Conservation (phyloP, 1,140 invertebrate species). For the Brachionus plicatilis region DNA sequence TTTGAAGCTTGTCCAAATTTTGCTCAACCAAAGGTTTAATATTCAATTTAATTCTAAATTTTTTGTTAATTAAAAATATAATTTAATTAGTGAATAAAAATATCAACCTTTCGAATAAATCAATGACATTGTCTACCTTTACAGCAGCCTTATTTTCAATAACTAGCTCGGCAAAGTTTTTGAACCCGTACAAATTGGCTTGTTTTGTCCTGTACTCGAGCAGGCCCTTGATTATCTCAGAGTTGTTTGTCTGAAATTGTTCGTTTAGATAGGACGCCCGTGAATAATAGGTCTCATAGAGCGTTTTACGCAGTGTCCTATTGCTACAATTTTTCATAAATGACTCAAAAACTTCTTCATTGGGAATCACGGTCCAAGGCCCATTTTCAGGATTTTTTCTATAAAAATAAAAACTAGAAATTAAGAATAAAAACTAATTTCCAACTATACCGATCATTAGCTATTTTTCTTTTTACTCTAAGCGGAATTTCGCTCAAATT, state of each 20-base stretch:
- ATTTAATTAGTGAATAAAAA: neutral
- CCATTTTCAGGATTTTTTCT: constrained; percentile 56
- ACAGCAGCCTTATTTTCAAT: constrained; percentile 92
- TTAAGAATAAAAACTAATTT: constrained; percentile 23
- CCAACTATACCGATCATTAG: constrained; percentile 58
- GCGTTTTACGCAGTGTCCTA: constrained; percentile 68
- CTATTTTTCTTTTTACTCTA: constrained; percentile 64
- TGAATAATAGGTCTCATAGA: constrained; percentile 70
- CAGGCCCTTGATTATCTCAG: constrained; percentile 49
- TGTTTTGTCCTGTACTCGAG: constrained; percentile 61
- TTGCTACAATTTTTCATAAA: constrained; percentile 77
- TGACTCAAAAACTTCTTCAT: constrained; percentile 65
- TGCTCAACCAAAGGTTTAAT: neutral
- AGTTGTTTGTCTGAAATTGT: constrained; percentile 66
- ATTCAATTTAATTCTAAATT: constrained; percentile 12
- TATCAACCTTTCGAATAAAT: constrained; percentile 63
- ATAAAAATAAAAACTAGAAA: neutral
- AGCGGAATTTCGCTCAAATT: constrained; percentile 69
- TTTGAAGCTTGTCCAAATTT: neutral
- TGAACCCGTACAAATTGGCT: constrained; percentile 71
- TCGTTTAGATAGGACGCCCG: constrained; percentile 65
- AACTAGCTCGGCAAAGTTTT: constrained; percentile 73
- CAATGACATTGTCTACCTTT: constrained; percentile 69
- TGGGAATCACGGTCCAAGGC: constrained; percentile 62
- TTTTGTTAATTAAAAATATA: neutral